Percentiles rank a stretch among this genome's conserved stretches.
Evolutionary conservation across 2,888 invertebrate genomes (phyloP).

Genomic region (Furcula furcula): DNA sequence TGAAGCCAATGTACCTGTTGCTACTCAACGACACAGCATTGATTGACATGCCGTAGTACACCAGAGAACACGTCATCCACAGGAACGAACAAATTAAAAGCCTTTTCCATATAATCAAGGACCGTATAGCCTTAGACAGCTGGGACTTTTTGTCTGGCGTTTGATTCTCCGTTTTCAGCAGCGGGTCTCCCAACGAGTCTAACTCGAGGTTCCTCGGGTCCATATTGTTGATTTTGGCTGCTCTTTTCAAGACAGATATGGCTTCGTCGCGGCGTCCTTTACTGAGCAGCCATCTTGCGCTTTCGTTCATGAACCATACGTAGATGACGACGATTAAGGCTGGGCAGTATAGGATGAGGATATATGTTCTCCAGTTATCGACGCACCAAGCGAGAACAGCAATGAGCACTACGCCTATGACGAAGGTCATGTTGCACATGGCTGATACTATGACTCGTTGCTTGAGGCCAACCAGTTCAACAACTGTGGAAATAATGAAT

Average conservation of each 20-base stretch:
- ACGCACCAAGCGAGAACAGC: slow-evolving; percentile 87
- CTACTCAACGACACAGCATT: slow-evolving; percentile 88
- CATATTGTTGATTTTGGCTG: slow-evolving; percentile 84
- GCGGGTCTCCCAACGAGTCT: slow-evolving; percentile 65
- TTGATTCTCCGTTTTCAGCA: slow-evolving; percentile 54
- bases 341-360: slow-evolving; percentile 87
- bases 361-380: slow-evolving; percentile 87
- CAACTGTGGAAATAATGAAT: slow-evolving; percentile 68
- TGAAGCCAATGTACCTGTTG: slow-evolving; percentile 89
- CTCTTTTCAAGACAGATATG: slow-evolving; percentile 81
- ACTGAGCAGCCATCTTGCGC: slow-evolving; percentile 89
- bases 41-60: slow-evolving; percentile 90
- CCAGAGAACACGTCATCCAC: slow-evolving; percentile 90
- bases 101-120: slow-evolving; percentile 80
- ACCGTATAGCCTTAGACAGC: slow-evolving; percentile 75
- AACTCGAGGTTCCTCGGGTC: slow-evolving; percentile 73
- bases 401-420: slow-evolving; percentile 86
- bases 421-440: slow-evolving; percentile 88
- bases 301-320: slow-evolving; percentile 88
- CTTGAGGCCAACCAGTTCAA: slow-evolving; percentile 90
- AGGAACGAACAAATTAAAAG: slow-evolving; percentile 86
- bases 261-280: slow-evolving; percentile 86
- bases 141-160: slow-evolving; percentile 63
- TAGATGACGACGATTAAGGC: slow-evolving; percentile 85
- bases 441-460: slow-evolving; percentile 88